phyloP scores from a whole-genome alignment of 2,113 vertebrate genomes.

The Brachirus orientalis region DNA sequence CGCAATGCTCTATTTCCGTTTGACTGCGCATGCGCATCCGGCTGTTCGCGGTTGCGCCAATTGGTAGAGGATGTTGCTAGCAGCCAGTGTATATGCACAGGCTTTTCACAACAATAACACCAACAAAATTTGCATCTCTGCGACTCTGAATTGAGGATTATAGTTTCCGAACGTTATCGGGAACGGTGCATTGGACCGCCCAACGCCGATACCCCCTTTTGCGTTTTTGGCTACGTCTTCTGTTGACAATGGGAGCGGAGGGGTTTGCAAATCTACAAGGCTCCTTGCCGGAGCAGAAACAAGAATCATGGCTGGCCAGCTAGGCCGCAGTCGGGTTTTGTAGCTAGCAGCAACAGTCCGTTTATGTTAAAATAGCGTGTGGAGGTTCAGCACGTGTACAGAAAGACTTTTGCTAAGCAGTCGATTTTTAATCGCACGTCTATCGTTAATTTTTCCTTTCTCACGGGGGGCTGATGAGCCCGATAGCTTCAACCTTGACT shows the following conservation, averaged over 20 bases:
- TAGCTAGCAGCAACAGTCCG: slow-evolving; percentile 23
- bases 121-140: slow-evolving; percentile 52
- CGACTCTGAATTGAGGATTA: slow-evolving; percentile 31
- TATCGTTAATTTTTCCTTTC: slow-evolving; percentile 12
- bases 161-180: slow-evolving; percentile 5
- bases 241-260: slow-evolving; percentile 75
- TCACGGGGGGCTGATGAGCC: slow-evolving; percentile 35
- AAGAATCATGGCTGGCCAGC: slow-evolving; percentile 81
- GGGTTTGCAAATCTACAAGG: slow-evolving; percentile 73
- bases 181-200: slow-evolving; percentile 28
- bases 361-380: slow-evolving; percentile 7
- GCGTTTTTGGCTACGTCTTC: slow-evolving; percentile 12
- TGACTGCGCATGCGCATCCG: slow-evolving; percentile 72
- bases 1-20: slow-evolving; percentile 30
- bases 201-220: not conserved
- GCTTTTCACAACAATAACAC: slow-evolving; percentile 82
- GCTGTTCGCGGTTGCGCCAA: slow-evolving; percentile 81
- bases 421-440: not conserved
- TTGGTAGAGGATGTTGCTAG: slow-evolving; percentile 80
- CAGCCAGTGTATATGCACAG: slow-evolving; percentile 74
- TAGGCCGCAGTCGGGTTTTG: slow-evolving; percentile 69
- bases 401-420: not conserved
- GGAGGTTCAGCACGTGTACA: slow-evolving; percentile 5
- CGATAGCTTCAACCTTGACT: slow-evolving; percentile 77
- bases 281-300: slow-evolving; percentile 78